Base-by-base conservation (phyloP, 2,888 invertebrate genomes). In the Vesta saturnalis region DNA sequence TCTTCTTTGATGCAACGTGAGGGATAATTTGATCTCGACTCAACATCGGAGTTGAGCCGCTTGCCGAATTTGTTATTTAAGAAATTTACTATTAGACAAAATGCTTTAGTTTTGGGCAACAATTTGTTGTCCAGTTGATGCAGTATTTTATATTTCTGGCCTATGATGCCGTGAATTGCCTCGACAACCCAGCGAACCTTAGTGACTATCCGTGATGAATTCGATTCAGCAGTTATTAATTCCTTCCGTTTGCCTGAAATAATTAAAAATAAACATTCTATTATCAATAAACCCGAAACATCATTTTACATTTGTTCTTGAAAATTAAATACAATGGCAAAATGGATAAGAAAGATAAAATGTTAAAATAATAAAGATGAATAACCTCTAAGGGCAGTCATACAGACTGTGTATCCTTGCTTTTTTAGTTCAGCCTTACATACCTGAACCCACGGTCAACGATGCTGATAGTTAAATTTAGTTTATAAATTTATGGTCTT, bases 381-480 rank as follows among this genome's bases (percentile, higher is more conserved):
- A n/a, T n/a, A n/a, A 23, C 74, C 73, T 71, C 74, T 73, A 3
- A 75, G 55, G 15, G 75, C 74, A 19, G 73, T 73, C 74, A 76
- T 76, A 8, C 68, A 49, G 14, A 74, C 75, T 18, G 16, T 49
- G 54, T 56, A 76, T 1, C 69, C 70, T 49, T 65, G 47, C n/a
- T 63, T 47, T 67, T 72, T 56, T 46, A 71, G 58, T 14, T 64
- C 64, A 30, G 35, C 30, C 16, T 23, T 3, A 59, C 58, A 43
- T 70, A 67, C 1, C 70, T 21, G 19, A 70, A 70, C 0, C 70
- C 67, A 12, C 75, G 60, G 64, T 77, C 76, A 4, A 77, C 55
- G 6, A 76, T 46, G 52, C 64, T n/a, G n/a, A n/a, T n/a, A n/a
- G n/a, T n/a, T n/a, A n/a, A n/a, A n/a, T n/a, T n/a, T n/a, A n/a